Conservation (phyloP, 2,797 vertebrate genomes). For the Helarctos malayanus region DNA sequence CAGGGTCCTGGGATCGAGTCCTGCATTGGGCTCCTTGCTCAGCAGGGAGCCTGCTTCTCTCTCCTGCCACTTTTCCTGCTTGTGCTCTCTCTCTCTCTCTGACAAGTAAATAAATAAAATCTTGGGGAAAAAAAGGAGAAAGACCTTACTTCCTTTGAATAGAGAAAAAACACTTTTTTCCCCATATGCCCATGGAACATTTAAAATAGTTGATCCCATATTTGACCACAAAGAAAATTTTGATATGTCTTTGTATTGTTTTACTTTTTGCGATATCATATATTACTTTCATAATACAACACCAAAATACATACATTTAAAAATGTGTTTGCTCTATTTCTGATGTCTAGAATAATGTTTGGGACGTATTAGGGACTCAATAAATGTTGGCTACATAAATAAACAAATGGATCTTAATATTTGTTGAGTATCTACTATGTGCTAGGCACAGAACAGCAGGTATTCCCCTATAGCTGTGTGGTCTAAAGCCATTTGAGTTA, state of each 20-base stretch:
- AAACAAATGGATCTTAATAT: not conserved
- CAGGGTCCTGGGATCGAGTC: no score
- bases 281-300: not conserved
- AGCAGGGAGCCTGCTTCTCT: no score
- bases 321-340: not conserved
- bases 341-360: not conserved
- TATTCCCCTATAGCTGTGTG: not conserved
- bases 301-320: not conserved
- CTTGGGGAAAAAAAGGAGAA: not conserved
- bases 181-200: not conserved
- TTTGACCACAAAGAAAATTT: constrained; percentile 14
- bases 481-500: constrained; percentile 5
- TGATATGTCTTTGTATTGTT: not conserved
- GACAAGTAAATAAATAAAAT: no score
- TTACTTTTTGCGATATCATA: not conserved
- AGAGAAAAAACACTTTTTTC: not conserved
- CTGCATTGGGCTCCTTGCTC: no score
- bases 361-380: not conserved
- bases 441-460: not conserved
- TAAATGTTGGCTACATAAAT: not conserved
- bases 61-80: no score
- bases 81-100: no score
- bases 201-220: constrained; percentile 36
- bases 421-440: not conserved
- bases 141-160: not conserved